Percentiles rank a stretch among this genome's conserved stretches.
Evolutionary conservation across 2,888 invertebrate genomes (phyloP).

Genomic region (Hyposoter dolosus): DNA sequence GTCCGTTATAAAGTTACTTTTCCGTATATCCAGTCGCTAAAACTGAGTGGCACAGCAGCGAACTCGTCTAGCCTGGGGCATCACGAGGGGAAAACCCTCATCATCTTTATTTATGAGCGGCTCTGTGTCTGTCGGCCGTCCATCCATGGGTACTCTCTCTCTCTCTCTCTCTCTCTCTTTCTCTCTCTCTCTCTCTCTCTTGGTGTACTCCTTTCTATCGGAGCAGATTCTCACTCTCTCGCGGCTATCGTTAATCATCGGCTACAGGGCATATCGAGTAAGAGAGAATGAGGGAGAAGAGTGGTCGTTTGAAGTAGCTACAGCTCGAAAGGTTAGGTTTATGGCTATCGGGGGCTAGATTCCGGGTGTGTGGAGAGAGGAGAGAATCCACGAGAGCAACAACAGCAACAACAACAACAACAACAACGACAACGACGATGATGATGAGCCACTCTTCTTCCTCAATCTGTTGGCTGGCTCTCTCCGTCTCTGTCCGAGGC

Average conservation of each 20-base stretch:
- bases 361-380: conserved; percentile 10
- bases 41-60: conserved; percentile 1
- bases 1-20: conserved; percentile 13
- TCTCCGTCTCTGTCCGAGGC: conserved; percentile 2
- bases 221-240: conserved; percentile 7
- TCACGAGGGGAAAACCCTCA: conserved; percentile 41
- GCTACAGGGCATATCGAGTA: conserved; percentile 3
- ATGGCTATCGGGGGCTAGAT: conserved; percentile 26
- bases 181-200: neutral
- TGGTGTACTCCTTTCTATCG: neutral
- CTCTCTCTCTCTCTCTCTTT: conserved; percentile 10
- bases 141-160: conserved; percentile 46
- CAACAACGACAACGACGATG: neutral
- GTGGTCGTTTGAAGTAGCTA: conserved; percentile 50
- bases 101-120: conserved; percentile 69
- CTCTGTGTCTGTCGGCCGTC: conserved; percentile 69
- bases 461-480: conserved; percentile 9
- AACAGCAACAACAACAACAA: neutral
- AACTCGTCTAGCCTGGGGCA: conserved; percentile 32
- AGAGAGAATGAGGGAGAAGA: neutral
- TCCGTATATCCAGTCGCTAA: conserved; percentile 12
- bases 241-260: conserved; percentile 69
- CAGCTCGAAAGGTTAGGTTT: conserved; percentile 34
- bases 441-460: conserved; percentile 1
- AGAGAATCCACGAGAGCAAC: conserved; percentile 9